phyloP scores from a whole-genome alignment of 2,888 invertebrate genomes.

The Drosophila austrosaltans region DNA sequence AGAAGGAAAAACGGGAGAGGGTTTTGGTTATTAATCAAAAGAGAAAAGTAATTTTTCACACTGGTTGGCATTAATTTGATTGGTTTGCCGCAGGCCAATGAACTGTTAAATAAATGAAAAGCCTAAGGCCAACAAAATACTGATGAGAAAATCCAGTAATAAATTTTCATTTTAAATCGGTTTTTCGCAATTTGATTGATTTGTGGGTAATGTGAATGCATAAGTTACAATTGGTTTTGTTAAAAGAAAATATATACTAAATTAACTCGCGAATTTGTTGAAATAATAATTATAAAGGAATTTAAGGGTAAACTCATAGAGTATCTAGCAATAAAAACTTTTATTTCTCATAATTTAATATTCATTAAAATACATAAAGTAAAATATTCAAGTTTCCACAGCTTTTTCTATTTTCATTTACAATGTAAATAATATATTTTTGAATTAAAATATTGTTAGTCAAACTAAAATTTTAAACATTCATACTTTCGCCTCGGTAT shows the following conservation, averaged over 20 bases:
- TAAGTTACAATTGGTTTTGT: slow-evolving; percentile 3
- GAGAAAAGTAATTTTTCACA: slow-evolving; percentile 47
- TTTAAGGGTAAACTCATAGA: too few relatives aligned
- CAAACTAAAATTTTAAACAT: neutral
- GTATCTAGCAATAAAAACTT: too few relatives aligned
- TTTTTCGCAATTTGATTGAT: slow-evolving; percentile 12
- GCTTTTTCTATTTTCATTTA: too few relatives aligned
- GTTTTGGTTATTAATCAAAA: slow-evolving; percentile 42
- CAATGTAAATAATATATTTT: too few relatives aligned
- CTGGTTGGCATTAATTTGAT: slow-evolving; percentile 46
- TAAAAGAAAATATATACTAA: neutral
- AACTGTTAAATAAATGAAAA: slow-evolving; percentile 47
- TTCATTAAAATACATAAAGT: too few relatives aligned
- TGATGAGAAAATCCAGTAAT: slow-evolving; percentile 20
- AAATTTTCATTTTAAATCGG: slow-evolving; percentile 25
- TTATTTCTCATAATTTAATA: too few relatives aligned
- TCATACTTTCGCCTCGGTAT: neutral
- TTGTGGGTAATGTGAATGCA: slow-evolving; percentile 8
- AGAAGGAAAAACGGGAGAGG: neutral
- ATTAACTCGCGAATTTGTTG: neutral
- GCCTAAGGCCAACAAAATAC: slow-evolving; percentile 9
- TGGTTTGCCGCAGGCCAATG: slow-evolving; percentile 45
- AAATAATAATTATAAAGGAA: neutral
- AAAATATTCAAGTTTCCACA: too few relatives aligned
- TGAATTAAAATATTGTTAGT: neutral